These are phyloP conservation scores for Tenrec ecaudatus DNA, from an alignment of 2,113 vertebrate genomes.

Conservation along the genomic window DNA sequence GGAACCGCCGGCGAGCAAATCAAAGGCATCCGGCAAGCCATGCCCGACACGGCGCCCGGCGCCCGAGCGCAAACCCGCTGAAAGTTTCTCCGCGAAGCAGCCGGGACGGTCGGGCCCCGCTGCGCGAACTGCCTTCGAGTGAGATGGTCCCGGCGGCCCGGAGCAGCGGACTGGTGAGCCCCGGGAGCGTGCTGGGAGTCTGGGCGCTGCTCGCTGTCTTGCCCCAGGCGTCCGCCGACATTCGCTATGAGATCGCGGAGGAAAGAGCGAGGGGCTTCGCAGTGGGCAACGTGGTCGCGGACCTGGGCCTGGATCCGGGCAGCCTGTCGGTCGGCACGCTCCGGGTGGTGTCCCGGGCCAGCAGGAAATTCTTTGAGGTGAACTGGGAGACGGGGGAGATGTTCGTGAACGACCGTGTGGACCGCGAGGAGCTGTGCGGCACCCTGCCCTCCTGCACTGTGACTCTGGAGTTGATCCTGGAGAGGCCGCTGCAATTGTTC, in stretches of 20 bases:
- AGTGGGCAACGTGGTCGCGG: slow-evolving; percentile 88
- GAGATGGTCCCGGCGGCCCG: slow-evolving; percentile 87
- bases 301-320: slow-evolving; percentile 85
- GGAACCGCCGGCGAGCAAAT: slow-evolving; percentile 80
- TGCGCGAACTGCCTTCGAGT: slow-evolving; percentile 74
- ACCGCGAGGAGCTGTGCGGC: slow-evolving; percentile 90
- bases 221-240: slow-evolving; percentile 81
- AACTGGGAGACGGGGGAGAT: slow-evolving; percentile 87
- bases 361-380: slow-evolving; percentile 88
- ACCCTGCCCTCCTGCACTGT: slow-evolving; percentile 87
- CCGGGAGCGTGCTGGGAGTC: slow-evolving; percentile 86
- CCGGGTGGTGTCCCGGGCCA: slow-evolving; percentile 85
- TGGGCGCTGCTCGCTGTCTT: slow-evolving; percentile 83
- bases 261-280: slow-evolving; percentile 87
- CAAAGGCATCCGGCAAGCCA: slow-evolving; percentile 80
- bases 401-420: slow-evolving; percentile 89
- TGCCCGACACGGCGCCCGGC: slow-evolving; percentile 81
- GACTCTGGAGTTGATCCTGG: slow-evolving; percentile 89
- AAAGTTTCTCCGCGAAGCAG: slow-evolving; percentile 77
- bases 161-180: slow-evolving; percentile 84
- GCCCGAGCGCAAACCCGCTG: slow-evolving; percentile 82
- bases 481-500: slow-evolving; percentile 89
- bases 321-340: slow-evolving; percentile 84
- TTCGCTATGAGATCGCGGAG: slow-evolving; percentile 89
- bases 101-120: slow-evolving; percentile 61